Evolutionary conservation across 2,888 invertebrate species (phyloP).

Genomic region (Thecophora atra): DNA sequence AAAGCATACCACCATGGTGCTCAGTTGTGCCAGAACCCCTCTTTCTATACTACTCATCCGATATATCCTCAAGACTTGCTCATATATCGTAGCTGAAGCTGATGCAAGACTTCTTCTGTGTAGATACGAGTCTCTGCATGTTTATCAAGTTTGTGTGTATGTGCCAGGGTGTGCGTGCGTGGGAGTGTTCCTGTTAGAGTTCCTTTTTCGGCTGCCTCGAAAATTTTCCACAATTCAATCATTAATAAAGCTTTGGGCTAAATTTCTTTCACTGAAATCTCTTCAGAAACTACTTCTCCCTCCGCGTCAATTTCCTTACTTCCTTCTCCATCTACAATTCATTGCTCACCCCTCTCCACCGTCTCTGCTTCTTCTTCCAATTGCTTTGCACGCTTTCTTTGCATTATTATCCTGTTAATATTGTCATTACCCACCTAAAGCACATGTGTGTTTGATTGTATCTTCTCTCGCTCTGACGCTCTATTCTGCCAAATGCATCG

Average conservation of each 20-base stretch:
- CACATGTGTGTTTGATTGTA: background rate
- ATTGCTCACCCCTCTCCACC: too few species aligned
- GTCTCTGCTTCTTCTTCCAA: background rate
- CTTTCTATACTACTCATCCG: too few species aligned
- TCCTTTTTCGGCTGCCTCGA: background rate
- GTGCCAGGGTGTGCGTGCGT: slow-evolving; percentile 12
- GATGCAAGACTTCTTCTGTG: background rate
- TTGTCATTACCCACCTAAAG: slow-evolving; percentile 29
- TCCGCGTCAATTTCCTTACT: slow-evolving; percentile 4
- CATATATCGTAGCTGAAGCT: background rate
- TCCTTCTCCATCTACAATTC: background rate
- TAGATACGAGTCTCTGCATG: slow-evolving; percentile 12
- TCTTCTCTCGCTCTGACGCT: background rate
- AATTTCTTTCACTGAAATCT: slow-evolving; percentile 6
- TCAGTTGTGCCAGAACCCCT: too few species aligned
- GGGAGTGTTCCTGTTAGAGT: background rate
- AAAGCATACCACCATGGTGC: too few species aligned
- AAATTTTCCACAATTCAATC: slow-evolving; percentile 45
- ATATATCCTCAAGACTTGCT: too few species aligned
- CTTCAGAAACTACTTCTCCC: slow-evolving; percentile 20
- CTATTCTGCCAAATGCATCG: slow-evolving; percentile 33
- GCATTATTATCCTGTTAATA: slow-evolving; percentile 37
- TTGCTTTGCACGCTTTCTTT: background rate
- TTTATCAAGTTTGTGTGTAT: slow-evolving; percentile 21
- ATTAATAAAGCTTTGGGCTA: slow-evolving; percentile 48